Evolutionary conservation across 1,140 invertebrate species (phyloP), one percentile per base, ranked within the genome.

Genomic region (Diachasmimorpha longicaudata): DNA sequence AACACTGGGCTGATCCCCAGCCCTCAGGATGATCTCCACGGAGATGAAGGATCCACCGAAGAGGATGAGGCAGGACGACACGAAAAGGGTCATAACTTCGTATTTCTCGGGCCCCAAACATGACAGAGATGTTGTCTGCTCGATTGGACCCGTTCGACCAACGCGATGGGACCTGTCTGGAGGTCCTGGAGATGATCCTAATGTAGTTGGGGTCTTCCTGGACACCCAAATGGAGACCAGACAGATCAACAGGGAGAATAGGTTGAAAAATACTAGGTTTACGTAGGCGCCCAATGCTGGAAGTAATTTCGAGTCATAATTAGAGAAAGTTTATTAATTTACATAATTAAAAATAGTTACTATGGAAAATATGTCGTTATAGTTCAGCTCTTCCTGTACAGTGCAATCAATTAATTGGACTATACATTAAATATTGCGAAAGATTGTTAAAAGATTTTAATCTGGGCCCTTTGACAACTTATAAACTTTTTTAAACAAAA

Each of bases 31-130:
- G 39, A 79, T 79, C 58, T 72, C 70, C 25, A 80, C 37, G 37
- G 66, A 75, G 19, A 83, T 46, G 63, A 81, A 75, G 5, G 63
- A 77, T 0, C 58, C 79, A 10, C 73, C 67, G 16, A 78, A 42
- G 23, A 83, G 77, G 23, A 77, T 75, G 19, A 79, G 16, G 16
- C 77, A 78, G 4, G 81, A 80, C 48, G 81, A 81, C 63, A 81
- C 68, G 6, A 82, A 77, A 42, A 84, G 77, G 23, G 81, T 80
- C 10, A 82, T 16, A 0, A 84, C 74, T 48, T 83, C 80, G 55
- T 84, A 84, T 76, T 77, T 82, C 44, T 82, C 79, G n/a, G 81
- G 39, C n/a, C 81, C 80, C 14, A 81, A 25, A 14, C 79, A 68
- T 8, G 71, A 79, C 63, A 72, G 79, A 72, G 78, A 80, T 67